Evolutionary conservation across 2,113 vertebrate species (phyloP).

Genomic region (Phrynocephalus versicolor): DNA sequence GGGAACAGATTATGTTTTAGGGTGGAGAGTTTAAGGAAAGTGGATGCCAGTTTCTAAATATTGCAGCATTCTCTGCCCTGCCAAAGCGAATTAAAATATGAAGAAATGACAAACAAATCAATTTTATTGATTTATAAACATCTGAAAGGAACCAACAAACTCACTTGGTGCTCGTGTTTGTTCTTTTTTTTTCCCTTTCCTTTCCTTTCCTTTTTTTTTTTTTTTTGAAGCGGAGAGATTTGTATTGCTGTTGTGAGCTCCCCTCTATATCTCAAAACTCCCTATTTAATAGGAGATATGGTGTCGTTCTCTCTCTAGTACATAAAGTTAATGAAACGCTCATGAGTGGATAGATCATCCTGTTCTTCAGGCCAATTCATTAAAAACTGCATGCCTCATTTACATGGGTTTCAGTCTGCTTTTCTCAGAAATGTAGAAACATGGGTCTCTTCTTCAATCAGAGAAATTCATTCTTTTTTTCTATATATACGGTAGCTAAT

Average conservation of each 20-base stretch:
- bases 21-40: not conserved
- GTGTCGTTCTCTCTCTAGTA: slow-evolving; percentile 56
- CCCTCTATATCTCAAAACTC: slow-evolving; percentile 50
- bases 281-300: slow-evolving; percentile 67
- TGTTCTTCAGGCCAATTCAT: slow-evolving; percentile 63
- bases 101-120: slow-evolving; percentile 29
- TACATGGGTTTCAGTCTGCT: slow-evolving; percentile 55
- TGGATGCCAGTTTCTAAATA: not conserved
- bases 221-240: slow-evolving; percentile 43
- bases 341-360: slow-evolving; percentile 58
- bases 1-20: not conserved
- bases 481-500: slow-evolving; percentile 20
- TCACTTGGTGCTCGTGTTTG: not conserved
- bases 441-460: slow-evolving; percentile 36
- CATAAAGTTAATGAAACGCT: slow-evolving; percentile 71
- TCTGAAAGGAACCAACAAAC: slow-evolving; percentile 1
- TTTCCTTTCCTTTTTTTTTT: no score
- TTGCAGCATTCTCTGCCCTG: slow-evolving; percentile 15
- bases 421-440: slow-evolving; percentile 42
- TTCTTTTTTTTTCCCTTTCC: slow-evolving; percentile 28
- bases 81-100: slow-evolving; percentile 33
- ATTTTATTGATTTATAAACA: not conserved
- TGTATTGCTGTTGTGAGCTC: slow-evolving; percentile 39
- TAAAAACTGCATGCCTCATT: slow-evolving; percentile 66
- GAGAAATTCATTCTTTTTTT: slow-evolving; percentile 38